Conservation (phyloP, 2,888 invertebrate genomes). For the Beris chalybata region DNA sequence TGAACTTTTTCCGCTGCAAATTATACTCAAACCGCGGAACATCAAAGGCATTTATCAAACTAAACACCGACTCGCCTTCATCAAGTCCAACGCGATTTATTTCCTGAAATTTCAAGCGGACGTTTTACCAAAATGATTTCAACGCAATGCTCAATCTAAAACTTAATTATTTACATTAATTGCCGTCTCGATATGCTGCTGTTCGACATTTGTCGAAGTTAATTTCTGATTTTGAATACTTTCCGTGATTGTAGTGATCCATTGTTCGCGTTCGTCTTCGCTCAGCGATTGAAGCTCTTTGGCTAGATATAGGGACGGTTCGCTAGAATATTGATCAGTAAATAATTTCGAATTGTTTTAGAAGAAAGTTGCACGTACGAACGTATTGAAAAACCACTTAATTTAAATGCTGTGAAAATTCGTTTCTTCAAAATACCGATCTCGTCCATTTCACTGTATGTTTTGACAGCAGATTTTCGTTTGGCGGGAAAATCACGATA, state of each 20-base stretch:
- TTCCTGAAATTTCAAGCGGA: constrained; percentile 35
- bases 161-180: constrained; percentile 60
- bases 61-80: constrained; percentile 72
- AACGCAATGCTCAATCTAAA: constrained; percentile 20
- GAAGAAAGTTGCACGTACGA: constrained; percentile 48
- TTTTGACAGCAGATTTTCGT: not conserved
- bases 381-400: constrained; percentile 74
- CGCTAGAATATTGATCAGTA: constrained; percentile 56
- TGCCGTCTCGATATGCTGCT: constrained; percentile 72
- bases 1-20: constrained; percentile 77
- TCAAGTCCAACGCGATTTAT: constrained; percentile 58
- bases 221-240: constrained; percentile 79
- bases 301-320: constrained; percentile 72
- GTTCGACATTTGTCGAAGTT: constrained; percentile 71
- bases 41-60: constrained; percentile 79
- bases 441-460: constrained; percentile 9
- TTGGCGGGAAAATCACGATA: constrained; percentile 15
- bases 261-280: constrained; percentile 65
- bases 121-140: constrained; percentile 5
- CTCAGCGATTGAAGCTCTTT: constrained; percentile 68
- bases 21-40: constrained; percentile 79
- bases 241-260: constrained; percentile 75
- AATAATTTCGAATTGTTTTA: not conserved
- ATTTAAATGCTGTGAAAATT: constrained; percentile 62
- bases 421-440: constrained; percentile 20